Conservation (phyloP, 2,888 invertebrate species). For the Platypus cylindrus region DNA sequence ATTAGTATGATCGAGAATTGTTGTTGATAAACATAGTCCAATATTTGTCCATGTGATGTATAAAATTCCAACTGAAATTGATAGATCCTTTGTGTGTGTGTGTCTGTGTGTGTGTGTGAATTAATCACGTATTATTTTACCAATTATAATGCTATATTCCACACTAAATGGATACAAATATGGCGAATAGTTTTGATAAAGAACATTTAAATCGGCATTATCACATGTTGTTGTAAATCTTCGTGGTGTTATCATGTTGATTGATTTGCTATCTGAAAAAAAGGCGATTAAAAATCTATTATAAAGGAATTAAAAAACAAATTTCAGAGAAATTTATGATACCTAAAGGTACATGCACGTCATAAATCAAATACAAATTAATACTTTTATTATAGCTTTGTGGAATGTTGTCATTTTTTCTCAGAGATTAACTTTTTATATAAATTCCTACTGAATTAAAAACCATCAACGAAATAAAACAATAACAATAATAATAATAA, state of each 20-base stretch:
- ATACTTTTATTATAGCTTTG: too few relatives aligned
- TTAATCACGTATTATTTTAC: constrained; percentile 36
- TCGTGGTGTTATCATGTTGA: constrained; percentile 9
- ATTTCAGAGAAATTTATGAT: too few relatives aligned
- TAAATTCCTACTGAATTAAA: too few relatives aligned
- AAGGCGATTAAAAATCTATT: constrained; percentile 11
- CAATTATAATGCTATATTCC: constrained; percentile 66
- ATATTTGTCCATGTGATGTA: constrained; percentile 66
- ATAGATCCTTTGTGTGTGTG: neutral
- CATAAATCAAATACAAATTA: too few relatives aligned
- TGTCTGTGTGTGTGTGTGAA: too few relatives aligned
- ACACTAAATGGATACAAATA: constrained; percentile 72
- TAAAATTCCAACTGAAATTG: constrained; percentile 50
- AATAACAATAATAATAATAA: too few relatives aligned
- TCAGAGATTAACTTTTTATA: too few relatives aligned
- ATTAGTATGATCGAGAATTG: constrained; percentile 12
- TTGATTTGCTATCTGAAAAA: constrained; percentile 23
- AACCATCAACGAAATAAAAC: too few relatives aligned
- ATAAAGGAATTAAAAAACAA: neutral
- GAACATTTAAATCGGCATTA: constrained; percentile 35
- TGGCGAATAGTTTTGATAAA: constrained; percentile 52
- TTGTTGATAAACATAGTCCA: constrained; percentile 39
- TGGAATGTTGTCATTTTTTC: too few relatives aligned
- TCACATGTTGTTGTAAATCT: constrained; percentile 33
- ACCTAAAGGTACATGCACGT: too few relatives aligned